These are phyloP conservation scores for Oreochromis mossambicus DNA, from an alignment of 2,797 vertebrate species.

Conservation along the genomic window DNA sequence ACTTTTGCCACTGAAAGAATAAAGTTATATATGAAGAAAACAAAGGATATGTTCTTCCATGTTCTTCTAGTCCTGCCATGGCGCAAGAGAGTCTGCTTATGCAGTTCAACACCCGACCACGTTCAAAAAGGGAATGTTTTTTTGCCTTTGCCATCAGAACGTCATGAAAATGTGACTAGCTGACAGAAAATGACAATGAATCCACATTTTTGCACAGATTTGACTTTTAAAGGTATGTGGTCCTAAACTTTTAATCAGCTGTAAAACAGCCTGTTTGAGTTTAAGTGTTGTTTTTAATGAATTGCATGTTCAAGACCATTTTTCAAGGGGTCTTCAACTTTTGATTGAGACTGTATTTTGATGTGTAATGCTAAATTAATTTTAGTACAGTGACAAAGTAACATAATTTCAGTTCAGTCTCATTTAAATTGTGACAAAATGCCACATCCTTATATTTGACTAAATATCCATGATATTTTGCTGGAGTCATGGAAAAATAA, in stretches of 20 bases:
- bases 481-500: constrained; percentile 43
- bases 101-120: fast-evolving
- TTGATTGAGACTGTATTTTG: neutral
- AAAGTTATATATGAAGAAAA: neutral
- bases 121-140: neutral
- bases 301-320: neutral
- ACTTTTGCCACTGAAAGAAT: neutral
- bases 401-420: constrained; percentile 77
- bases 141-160: neutral
- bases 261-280: neutral
- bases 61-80: neutral
- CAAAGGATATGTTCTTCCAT: neutral
- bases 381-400: constrained; percentile 82
- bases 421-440: constrained; percentile 76
- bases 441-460: constrained; percentile 53
- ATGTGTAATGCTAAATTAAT: constrained; percentile 44
- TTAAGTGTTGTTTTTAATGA: neutral
- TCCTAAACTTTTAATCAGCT: neutral
- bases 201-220: neutral
- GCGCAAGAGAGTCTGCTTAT: neutral
- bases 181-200: neutral
- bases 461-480: constrained; percentile 41
- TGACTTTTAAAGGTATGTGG: neutral
- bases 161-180: fast-evolving
- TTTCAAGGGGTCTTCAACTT: neutral